These are phyloP conservation scores for Alitta virens DNA, from an alignment of 2,888 invertebrate genomes.

Conservation along the genomic window DNA sequence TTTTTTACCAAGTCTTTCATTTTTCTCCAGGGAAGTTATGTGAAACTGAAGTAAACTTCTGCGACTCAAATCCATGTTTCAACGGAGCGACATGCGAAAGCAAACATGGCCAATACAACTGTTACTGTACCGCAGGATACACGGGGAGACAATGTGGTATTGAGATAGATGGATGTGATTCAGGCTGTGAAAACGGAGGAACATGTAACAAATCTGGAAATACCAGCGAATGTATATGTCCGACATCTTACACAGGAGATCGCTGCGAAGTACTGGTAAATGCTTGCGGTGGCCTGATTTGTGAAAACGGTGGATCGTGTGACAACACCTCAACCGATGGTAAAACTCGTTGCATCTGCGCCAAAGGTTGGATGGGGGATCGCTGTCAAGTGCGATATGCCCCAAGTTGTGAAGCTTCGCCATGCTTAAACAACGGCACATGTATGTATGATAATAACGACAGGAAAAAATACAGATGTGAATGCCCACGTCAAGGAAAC, in stretches of 20 bases:
- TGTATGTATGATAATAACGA: not conserved
- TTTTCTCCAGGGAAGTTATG: too few species aligned
- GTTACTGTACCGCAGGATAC: not conserved
- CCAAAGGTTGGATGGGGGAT: not conserved
- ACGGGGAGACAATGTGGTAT: not conserved
- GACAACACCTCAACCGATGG: not conserved
- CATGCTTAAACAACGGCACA: not conserved
- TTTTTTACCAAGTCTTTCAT: too few species aligned
- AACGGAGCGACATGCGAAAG: not conserved
- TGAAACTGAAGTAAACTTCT: not conserved
- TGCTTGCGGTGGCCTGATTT: not conserved
- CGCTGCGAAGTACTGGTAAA: not conserved
- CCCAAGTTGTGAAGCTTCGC: not conserved
- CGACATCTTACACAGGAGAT: not conserved
- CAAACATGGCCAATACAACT: not conserved
- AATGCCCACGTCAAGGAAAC: not conserved
- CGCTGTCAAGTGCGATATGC: not conserved
- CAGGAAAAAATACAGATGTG: not conserved
- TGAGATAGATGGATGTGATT: not conserved
- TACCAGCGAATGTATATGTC: not conserved
- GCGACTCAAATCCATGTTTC: not conserved
- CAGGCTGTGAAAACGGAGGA: not conserved
- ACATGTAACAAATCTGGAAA: not conserved
- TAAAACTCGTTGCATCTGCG: not conserved
- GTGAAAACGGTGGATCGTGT: not conserved